Base-by-base conservation (phyloP, 2,797 vertebrate genomes). In the Alauda arvensis region DNA sequence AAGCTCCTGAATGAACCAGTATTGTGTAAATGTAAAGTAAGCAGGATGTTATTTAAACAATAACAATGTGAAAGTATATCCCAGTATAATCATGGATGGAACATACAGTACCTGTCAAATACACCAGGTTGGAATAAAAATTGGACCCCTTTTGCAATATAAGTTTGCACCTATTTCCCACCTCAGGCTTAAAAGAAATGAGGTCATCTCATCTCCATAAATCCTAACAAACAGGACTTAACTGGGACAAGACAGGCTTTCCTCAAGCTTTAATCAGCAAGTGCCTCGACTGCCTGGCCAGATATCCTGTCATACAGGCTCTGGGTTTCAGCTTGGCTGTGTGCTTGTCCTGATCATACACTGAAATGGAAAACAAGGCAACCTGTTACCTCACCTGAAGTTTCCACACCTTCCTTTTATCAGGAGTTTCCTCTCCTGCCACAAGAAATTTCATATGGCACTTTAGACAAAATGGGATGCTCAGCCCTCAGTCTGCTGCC, bases 401-500 rank as follows among this genome's bases (percentile, higher is more conserved):
- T 16, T 76, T 46, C 39, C 49, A 62, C 4, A 45, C 12, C 6
- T 34, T 57, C 48, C 55, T 51, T 66, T 55, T 12, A 45, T 18
- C 39, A 40, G 29, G 20, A 57, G 23, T 34, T 69, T 21, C 25
- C 31, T 80, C 26, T 77, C 49, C 52, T 33, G 52, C 33, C 26
- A 28, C 14, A 4, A 23, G 9, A n/a, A 14, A 12, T 48, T 77
- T 71, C 2, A 2, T 28, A 29, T 0, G 4, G 45, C 24, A 48
- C 25, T 62, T 75, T 0, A 21, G 31, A 37, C 13, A 18, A 70
- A 48, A 25, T 3, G 9, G 25, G 45, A 43, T 18, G 9, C 24
- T 33, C 28, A 56, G 26, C 15, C 13, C n/a, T 71, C 31, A 13
- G 17, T 16, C 33, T 52, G 46, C 53, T 48, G 52, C 34, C 24